These are phyloP conservation scores for Phengaris arion DNA, from an alignment of 2,888 invertebrate species.

Conservation along the genomic window DNA sequence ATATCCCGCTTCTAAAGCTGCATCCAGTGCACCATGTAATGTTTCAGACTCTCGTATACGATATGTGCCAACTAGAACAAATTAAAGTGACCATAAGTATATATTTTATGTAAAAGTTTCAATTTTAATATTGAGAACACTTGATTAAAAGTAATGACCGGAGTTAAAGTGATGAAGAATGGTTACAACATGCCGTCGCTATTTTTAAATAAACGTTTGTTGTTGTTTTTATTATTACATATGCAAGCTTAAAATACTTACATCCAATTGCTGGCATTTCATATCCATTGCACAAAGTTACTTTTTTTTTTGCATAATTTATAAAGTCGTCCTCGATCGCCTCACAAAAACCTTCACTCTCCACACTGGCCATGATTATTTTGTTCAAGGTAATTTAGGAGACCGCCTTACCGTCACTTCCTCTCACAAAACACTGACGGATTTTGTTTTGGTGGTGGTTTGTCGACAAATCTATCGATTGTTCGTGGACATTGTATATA, in stretches of 20 bases:
- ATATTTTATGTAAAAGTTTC: neutral
- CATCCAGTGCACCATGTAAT: conserved; percentile 74
- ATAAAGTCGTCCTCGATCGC: neutral
- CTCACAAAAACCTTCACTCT: neutral
- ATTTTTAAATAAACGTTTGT: neutral
- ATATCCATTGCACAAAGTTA: conserved; percentile 49
- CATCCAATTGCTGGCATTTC: conserved; percentile 58
- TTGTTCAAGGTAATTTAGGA: neutral
- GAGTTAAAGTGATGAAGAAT: too few relatives aligned
- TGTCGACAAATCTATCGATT: conserved; percentile 2
- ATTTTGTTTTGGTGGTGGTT: neutral
- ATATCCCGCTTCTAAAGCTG: conserved; percentile 83
- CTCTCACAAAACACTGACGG: neutral
- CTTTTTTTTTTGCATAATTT: conserved; percentile 35
- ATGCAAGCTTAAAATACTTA: conserved; percentile 46
- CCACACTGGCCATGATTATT: neutral
- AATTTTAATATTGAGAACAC: too few relatives aligned
- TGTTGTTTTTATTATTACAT: conserved; percentile 28
- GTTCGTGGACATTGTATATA: neutral
- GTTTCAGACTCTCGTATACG: conserved; percentile 73
- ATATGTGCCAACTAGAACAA: conserved; percentile 82
- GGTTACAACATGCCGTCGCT: neutral
- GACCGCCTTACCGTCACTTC: conserved; percentile 1
- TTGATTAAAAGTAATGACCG: too few relatives aligned
- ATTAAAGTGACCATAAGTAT: conserved; percentile 46